Base-by-base conservation (phyloP, 1,140 invertebrate genomes). In the Chrysopa pallens region DNA sequence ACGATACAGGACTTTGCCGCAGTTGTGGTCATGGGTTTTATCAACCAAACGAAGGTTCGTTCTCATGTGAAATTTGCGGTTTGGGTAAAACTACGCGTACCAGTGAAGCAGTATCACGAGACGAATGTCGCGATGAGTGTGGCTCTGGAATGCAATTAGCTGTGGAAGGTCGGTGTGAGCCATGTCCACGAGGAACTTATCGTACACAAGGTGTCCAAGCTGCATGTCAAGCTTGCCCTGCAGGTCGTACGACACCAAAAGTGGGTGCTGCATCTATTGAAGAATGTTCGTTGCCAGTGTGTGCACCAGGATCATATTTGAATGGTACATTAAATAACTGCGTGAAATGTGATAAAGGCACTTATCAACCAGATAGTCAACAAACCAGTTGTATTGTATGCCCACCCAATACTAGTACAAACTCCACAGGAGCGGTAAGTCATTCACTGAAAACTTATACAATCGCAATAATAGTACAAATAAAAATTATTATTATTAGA, bases 1-100 rank as follows among this genome's bases (percentile, higher is more conserved):
- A 85, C 27, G 73, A 77, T 17, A 76, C 78, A 1, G 84, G 84
- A 15, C 63, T 88, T 0, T 97, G 92, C 55, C 69, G 84, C 35
- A 82, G 81, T 42, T 97, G 92, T 59, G 91, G 91, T 6, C 86
- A 93, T 56, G 92, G 92, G 6, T 91, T 90, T 59, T 96, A 84
- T 60, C 92, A 96, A 58, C 76, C 90, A 1, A 73, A 78, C 38
- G 87, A 92, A 63, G 92, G 92, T 1, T 78, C 88, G 35, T 96
- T 96, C 65, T 72, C 76, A 6, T 96, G 92, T 52, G 64, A 82
- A 28, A 68, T 92, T 1, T 96, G 92, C 57, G 85, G 87, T 3
- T 69, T 91, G 40, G 92, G 90, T 8, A 87, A 94, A 60, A 96
- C 91, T 2, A 96, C 92, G 0, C 68, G 90, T 38, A 91, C 87